Base-by-base conservation (phyloP, 1,140 invertebrate genomes). In the Maconellicoccus hirsutus region DNA sequence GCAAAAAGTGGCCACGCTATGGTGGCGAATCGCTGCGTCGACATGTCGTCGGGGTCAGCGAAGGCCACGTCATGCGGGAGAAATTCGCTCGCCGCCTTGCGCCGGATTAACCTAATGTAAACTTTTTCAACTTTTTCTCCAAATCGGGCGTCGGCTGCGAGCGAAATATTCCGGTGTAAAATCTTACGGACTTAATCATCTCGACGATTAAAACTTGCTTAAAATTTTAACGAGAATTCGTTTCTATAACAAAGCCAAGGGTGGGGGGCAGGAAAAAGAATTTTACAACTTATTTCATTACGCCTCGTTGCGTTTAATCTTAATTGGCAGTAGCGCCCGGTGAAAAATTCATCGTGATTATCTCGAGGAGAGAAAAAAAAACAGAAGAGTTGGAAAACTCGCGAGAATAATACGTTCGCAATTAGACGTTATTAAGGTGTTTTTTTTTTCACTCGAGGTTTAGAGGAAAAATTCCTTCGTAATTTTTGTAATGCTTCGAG, bases 181-280 rank as follows among this genome's bases (percentile, higher is more conserved):
- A 52, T 52, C 42, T 52, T 16, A 16, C 42, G 6, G 42, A 52
- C 42, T 52, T 52, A 52, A 52, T 52, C 42, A 52, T 52, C 42
- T 52, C 42, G n/a, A 52, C 42, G 42, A 52, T 52, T 52, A 52
- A 52, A 52, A 52, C 42, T 52, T 52, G 42, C 42, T 16, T 52
- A 52, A 52, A n/a, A 52, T 52, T 52, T 52, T 52, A 52, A 52
- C n/a, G 42, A 52, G 42, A 52, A 52, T 52, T 52, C 42, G 42
- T 19, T 19, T 14, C n/a, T 14, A 14, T 14, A 14, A 6, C 33
- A 38, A 38, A 38, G n/a, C n/a, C n/a, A 33, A 12, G 12, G 12
- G 29, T 33, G 29, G 29, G 29, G 12, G 29, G 3, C 3, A 33
- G 29, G 29, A 16, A 52, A 52, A 52, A 52, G 42, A 16, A 52